phyloP scores from a whole-genome alignment of 37 sponge, comb jelly and placozoan genomes.

The Agelas oroides region DNA sequence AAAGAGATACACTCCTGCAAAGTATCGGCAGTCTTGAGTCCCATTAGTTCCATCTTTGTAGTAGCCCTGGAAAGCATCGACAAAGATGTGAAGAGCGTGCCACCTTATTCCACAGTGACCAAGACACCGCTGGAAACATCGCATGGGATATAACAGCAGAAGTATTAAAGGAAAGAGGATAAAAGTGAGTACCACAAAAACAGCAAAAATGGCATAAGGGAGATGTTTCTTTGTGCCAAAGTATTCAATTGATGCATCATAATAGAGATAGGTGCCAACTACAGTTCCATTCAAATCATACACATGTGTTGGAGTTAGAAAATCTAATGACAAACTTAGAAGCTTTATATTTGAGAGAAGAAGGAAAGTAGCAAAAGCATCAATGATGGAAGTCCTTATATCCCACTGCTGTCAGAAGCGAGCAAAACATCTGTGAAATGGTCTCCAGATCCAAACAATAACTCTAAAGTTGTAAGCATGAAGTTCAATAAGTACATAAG shows the following conservation, averaged over 20 bases:
- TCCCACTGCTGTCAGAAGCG: conserved; percentile 3
- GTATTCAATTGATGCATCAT: too few relatives aligned
- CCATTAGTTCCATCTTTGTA: conserved; percentile 41
- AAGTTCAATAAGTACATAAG: too few relatives aligned
- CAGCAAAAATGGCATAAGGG: conserved; percentile 15
- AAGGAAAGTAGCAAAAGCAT: conserved; percentile 56
- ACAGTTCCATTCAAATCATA: not conserved
- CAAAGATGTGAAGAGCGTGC: too few relatives aligned
- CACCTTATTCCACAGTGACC: not conserved
- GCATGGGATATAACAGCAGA: not conserved
- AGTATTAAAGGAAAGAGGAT: too few relatives aligned
- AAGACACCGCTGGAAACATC: conserved; percentile 12
- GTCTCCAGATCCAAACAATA: too few relatives aligned
- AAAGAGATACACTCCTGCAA: conserved; percentile 21
- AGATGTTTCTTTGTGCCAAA: conserved; percentile 13
- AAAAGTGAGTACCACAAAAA: conserved; percentile 16
- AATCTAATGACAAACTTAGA: conserved; percentile 27
- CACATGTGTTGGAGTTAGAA: conserved; percentile 8
- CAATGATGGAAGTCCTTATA: conserved; percentile 26
- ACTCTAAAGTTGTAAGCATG: too few relatives aligned
- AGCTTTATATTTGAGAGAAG: conserved; percentile 38
- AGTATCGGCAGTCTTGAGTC: conserved; percentile 25
- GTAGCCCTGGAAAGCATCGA: conserved; percentile 10
- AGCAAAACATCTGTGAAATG: too few relatives aligned
- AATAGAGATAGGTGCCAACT: not conserved